phyloP scores from a whole-genome alignment of 2,113 vertebrate genomes.

The Apodemus sylvaticus region DNA sequence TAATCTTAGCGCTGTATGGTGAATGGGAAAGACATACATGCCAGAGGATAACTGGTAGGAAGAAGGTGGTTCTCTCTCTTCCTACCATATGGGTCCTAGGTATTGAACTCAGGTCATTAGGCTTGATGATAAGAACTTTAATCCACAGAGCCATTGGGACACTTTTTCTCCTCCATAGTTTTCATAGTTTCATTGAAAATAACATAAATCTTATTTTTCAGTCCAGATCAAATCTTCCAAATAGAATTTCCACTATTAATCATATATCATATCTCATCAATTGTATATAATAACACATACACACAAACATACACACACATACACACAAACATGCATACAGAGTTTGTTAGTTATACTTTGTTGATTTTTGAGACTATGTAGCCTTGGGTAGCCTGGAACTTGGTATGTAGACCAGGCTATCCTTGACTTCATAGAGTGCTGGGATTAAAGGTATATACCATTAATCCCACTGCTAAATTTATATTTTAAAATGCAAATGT shows the following conservation, averaged over 20 bases:
- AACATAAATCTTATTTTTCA: neutral
- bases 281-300: too few relatives aligned
- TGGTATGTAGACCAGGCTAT: neutral
- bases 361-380: neutral
- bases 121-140: neutral
- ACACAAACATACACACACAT: too few relatives aligned
- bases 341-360: neutral
- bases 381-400: neutral
- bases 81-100: too few relatives aligned
- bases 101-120: neutral
- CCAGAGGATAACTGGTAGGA: neutral
- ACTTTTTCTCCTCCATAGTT: neutral
- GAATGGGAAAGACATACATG: too few relatives aligned
- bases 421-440: neutral
- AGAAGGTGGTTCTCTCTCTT: neutral
- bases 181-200: neutral
- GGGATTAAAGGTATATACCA: neutral
- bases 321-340: neutral
- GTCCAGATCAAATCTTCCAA: neutral
- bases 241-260: neutral
- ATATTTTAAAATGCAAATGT: conserved; percentile 78
- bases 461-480: conserved; percentile 57
- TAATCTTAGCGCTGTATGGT: too few relatives aligned
- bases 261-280: neutral
- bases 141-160: neutral